Evolutionary conservation across 2,113 vertebrate species (phyloP), one percentile per base, ranked within the genome.

Genomic region (Mormoops blainvillei): DNA sequence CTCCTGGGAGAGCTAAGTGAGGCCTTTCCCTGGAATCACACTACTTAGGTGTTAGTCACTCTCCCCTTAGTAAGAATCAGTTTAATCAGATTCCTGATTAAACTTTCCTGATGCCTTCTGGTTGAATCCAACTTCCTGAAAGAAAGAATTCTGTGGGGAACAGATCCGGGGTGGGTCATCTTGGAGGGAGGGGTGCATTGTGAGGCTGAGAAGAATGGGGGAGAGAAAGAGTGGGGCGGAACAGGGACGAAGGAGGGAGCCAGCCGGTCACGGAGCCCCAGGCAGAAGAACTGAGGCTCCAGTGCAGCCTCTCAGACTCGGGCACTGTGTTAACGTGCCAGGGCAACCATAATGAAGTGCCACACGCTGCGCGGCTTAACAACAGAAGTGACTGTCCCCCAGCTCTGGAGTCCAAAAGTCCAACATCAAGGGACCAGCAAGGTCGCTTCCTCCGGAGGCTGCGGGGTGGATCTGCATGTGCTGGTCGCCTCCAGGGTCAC

Each of bases 401-500:
- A 4, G 41, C 36, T 41, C 87, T 18, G n/a, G 76, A 45, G 22
- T 28, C 70, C 3, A 7, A 24, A 54, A 56, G 36, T 22, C 33
- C 0, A 3, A 24, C 33, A 4, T 24, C 26, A 9, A 14, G 33
- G 24, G 48, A 33, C 48, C 14, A 0, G 61, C 24, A 20, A 18
- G 10, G 2, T 4, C 4, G 38, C 58, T 31, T 31, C 41, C n/a
- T 38, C 20, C 76, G 5, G 38, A 33, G 19, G 41, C 74, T 22
- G 26, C 8, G 7, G 52, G 33, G 68, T 8, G 12, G 0, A 7
- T 18, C 43, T 3, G 41, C 1, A 1, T 22, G 26, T 15, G 22
- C 7, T 50, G 67, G 18, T 16, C 11, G 2, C 38, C 33, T 43
- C 14, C 2, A 1, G 15, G 0, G 0, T 43, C 56, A 1, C 0